Base-by-base conservation (phyloP, 2,113 vertebrate genomes). In the Rhagologus leucostigma region DNA sequence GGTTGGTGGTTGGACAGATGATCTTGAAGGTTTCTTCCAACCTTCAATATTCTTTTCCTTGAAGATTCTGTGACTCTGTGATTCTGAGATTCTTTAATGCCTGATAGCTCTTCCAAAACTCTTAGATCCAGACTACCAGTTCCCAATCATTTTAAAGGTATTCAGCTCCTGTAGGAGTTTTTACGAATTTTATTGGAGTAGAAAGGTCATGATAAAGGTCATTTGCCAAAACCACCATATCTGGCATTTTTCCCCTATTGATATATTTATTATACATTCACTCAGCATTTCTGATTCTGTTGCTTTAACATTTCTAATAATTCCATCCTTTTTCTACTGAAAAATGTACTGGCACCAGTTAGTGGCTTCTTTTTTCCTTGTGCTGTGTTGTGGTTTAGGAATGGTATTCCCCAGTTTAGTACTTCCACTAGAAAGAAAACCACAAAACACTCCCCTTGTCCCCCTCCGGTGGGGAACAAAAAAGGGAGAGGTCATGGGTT, bases 401-500 rank as follows among this genome's bases (percentile, higher is more conserved):
- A 56, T 71, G 17, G 17, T 49, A 42, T 35, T 71, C 6, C 7
- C 9, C 32, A 14, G 3, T 35, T 64, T 49, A 55, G 21, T 64
- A 56, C 32, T 71, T 63, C 35, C 26, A 42, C 8, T 49, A 18
- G 67, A 73, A 80, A 32, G n/a, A 47, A 70, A 78, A 47, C 2
- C 16, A 55, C 20, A 26, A 80, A 56, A 10, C 9, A 17, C 13
- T n/a, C 24, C 26, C 9, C 22, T 59, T 32, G 4, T 6, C 13
- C 4, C 1, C 1, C 2, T 56, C 9, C 1, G 1, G 3, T 35
- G 13, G 6, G 21, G 20, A 41, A 11, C 6, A 42, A 55, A 35
- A 39, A 71, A 49, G 8, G 13, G 3, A 41, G 17, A 11, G 4
- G 15, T 41, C 35, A 42, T 26, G 26, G 41, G 9, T 11, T 56